Conservation (phyloP, 2,888 invertebrate species). For the Callinectes sapidus region DNA sequence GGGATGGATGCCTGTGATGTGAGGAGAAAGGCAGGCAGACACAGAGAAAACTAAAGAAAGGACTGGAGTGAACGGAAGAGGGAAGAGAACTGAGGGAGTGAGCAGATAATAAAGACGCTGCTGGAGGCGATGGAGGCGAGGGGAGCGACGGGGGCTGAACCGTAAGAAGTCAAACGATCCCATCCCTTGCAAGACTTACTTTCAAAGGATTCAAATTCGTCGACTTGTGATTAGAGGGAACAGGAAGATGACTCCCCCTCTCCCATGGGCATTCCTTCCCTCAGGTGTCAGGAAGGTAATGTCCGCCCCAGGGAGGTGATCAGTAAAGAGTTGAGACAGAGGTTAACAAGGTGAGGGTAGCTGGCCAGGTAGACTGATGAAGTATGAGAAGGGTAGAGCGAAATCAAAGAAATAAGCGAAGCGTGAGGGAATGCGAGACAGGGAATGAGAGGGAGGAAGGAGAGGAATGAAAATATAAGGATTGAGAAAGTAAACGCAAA, state of each 20-base stretch:
- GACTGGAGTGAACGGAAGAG: background rate
- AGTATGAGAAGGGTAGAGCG: background rate
- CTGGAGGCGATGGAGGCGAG: background rate
- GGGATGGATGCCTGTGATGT: background rate
- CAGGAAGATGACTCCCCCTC: background rate
- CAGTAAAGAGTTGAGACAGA: background rate
- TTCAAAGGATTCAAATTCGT: constrained; percentile 19
- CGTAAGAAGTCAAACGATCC: constrained; percentile 9
- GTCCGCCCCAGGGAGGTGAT: background rate
- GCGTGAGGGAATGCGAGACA: background rate
- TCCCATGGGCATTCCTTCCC: background rate
- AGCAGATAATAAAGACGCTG: background rate
- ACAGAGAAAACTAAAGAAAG: background rate
- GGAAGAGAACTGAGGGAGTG: background rate
- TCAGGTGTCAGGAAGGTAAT: background rate
- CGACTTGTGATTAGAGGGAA: background rate
- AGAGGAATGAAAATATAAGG: background rate
- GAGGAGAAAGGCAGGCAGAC: background rate
- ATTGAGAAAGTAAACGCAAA: background rate
- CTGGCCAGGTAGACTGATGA: background rate
- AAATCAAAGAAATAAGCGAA: background rate
- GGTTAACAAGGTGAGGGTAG: background rate
- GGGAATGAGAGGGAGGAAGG: background rate
- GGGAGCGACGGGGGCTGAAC: background rate
- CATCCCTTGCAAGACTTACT: background rate